Evolutionary conservation across 2,797 vertebrate genomes (phyloP).

Genomic region (Protonibea diacanthus): DNA sequence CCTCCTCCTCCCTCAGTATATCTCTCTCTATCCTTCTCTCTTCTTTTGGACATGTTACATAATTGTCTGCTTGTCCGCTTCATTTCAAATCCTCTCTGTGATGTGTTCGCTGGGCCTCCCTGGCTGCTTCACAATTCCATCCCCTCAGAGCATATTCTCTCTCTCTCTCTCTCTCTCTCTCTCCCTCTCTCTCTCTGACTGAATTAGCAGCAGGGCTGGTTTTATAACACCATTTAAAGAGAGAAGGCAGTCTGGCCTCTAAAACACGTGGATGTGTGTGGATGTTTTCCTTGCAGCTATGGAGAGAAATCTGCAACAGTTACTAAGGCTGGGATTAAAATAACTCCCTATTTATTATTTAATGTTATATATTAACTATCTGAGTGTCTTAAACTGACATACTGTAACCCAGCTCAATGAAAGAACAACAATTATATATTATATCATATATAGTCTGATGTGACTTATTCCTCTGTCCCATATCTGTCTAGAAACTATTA

Average conservation of each 20-base stretch:
- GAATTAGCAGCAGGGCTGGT: conserved; percentile 72
- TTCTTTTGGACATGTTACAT: conserved; percentile 78
- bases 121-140: conserved; percentile 73
- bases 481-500: background rate
- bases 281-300: conserved; percentile 35
- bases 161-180: conserved; percentile 35
- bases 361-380: background rate
- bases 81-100: conserved; percentile 81
- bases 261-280: conserved; percentile 36
- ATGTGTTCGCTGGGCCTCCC: conserved; percentile 72
- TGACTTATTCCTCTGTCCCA: background rate
- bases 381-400: background rate
- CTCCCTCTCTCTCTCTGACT: conserved; percentile 36
- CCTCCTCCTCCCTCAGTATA: conserved; percentile 43
- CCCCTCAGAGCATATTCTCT: conserved; percentile 71
- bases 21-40: conserved; percentile 57
- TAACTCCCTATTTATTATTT: background rate
- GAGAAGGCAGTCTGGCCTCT: conserved; percentile 37
- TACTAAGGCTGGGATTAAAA: conserved; percentile 4
- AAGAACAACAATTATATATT: too few relatives aligned
- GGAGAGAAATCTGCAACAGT: conserved; percentile 8
- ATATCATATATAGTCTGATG: background rate
- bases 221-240: conserved; percentile 72
- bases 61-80: conserved; percentile 83
- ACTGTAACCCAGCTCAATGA: too few relatives aligned